These are phyloP conservation scores for Micrasema minimum DNA, from an alignment of 1,140 invertebrate genomes.

Conservation along the genomic window DNA sequence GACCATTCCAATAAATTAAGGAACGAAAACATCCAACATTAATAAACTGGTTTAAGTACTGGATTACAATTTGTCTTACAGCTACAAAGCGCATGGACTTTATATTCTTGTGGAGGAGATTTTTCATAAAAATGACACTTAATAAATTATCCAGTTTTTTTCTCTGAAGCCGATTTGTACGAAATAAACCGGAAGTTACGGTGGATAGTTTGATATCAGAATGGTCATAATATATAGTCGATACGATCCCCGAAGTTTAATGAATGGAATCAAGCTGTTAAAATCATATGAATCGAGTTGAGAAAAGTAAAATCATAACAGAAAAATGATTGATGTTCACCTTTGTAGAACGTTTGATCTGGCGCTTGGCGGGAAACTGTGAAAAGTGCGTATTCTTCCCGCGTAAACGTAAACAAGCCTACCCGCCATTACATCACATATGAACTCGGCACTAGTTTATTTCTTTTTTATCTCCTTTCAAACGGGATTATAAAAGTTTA, in stretches of 20 bases:
- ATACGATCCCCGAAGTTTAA: constrained; percentile 18
- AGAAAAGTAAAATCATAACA: constrained; percentile 40
- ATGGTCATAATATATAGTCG: no score
- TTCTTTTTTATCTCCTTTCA: constrained; percentile 51
- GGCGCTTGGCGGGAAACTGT: background rate
- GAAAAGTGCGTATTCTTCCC: constrained; percentile 39
- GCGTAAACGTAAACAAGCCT: constrained; percentile 39
- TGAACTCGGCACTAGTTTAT: constrained; percentile 48
- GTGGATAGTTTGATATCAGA: no score
- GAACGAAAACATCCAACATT: no score
- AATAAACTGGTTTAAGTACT: no score
- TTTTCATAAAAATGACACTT: no score
- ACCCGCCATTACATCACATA: constrained; percentile 45
- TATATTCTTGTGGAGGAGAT: no score
- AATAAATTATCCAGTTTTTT: no score
- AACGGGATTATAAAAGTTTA: constrained; percentile 53
- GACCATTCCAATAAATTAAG: no score
- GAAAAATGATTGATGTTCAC: constrained; percentile 40
- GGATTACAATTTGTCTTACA: no score
- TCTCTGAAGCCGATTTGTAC: no score
- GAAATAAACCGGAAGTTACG: no score
- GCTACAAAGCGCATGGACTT: no score
- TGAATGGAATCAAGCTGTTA: constrained; percentile 29
- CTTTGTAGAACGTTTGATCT: constrained; percentile 41
- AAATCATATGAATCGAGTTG: constrained; percentile 17